These are phyloP conservation scores for Hipparchia semele DNA, from an alignment of 2,888 invertebrate genomes.

Conservation along the genomic window DNA sequence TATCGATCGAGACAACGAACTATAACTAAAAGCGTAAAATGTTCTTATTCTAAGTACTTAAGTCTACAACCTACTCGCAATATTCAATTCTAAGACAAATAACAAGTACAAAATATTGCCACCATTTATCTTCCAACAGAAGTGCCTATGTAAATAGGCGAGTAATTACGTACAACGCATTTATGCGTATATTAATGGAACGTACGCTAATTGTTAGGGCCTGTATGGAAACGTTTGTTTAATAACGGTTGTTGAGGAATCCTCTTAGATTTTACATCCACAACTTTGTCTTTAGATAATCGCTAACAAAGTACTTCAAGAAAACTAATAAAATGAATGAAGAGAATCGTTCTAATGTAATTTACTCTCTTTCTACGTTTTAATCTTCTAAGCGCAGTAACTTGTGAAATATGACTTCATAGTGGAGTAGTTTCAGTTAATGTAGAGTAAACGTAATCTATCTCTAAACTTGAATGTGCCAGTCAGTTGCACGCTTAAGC, in stretches of 20 bases:
- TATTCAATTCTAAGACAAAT: conserved; percentile 40
- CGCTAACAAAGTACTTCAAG: conserved; percentile 19
- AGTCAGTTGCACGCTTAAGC: neutral
- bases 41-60: neutral
- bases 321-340: conserved; percentile 24
- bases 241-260: conserved; percentile 21
- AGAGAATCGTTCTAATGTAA: conserved; percentile 20
- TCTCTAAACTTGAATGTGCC: neutral
- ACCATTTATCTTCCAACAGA: conserved; percentile 55
- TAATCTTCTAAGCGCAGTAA: conserved; percentile 18
- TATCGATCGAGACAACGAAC: too few species aligned
- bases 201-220: conserved; percentile 28
- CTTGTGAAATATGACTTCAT: conserved; percentile 20
- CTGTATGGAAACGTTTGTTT: conserved; percentile 27
- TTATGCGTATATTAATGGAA: conserved; percentile 35
- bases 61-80: conserved; percentile 29
- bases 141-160: conserved; percentile 50
- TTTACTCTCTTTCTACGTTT: conserved; percentile 12
- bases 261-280: conserved; percentile 20
- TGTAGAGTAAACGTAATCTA: neutral
- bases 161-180: conserved; percentile 50
- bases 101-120: conserved; percentile 52
- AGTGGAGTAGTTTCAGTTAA: conserved; percentile 9
- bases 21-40: neutral
- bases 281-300: conserved; percentile 19